Percentiles rank a stretch among this genome's conserved stretches.
phyloP scores from a whole-genome alignment of 2,888 invertebrate species.

The Caenorhabditis sinica region DNA sequence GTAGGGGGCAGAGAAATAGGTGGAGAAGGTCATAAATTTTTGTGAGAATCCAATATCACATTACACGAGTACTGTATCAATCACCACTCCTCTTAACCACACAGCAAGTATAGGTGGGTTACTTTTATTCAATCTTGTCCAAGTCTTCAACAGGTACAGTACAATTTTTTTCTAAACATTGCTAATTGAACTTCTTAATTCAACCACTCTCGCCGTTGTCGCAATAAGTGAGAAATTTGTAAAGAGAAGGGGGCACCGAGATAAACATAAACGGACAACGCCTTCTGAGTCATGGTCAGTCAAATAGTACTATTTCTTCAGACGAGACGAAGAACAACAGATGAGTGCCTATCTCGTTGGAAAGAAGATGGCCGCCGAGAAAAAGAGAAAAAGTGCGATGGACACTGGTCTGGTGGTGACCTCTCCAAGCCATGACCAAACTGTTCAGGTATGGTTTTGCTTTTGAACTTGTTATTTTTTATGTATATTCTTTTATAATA shows the following conservation, averaged over 20 bases:
- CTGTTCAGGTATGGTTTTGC: slow-evolving; percentile 46
- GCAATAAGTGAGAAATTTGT: slow-evolving; percentile 48
- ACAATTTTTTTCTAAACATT: slow-evolving; percentile 15
- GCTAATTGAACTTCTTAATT: slow-evolving; percentile 55
- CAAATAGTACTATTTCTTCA: slow-evolving; percentile 62
- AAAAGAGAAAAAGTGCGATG: slow-evolving; percentile 56
- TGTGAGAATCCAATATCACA: slow-evolving; percentile 21
- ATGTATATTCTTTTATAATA: no score
- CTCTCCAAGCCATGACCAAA: slow-evolving; percentile 46
- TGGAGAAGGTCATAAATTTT: slow-evolving; percentile 52
- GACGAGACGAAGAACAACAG: slow-evolving; percentile 65
- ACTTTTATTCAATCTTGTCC: not conserved
- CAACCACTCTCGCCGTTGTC: slow-evolving; percentile 14
- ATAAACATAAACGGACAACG: slow-evolving; percentile 62
- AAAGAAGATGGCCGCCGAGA: slow-evolving; percentile 60
- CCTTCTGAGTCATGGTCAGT: slow-evolving; percentile 63
- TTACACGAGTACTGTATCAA: slow-evolving; percentile 37
- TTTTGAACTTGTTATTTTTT: not conserved
- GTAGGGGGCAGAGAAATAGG: no score
- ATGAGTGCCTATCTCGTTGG: slow-evolving; percentile 63
- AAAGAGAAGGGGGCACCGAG: slow-evolving; percentile 21
- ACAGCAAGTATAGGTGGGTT: slow-evolving; percentile 21
- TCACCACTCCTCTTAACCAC: slow-evolving; percentile 34
- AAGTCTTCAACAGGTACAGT: slow-evolving; percentile 17
- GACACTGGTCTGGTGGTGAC: slow-evolving; percentile 23